Percentiles rank a stretch among this genome's conserved stretches.
Conservation (phyloP, 2,888 invertebrate species). For the Alloscopus bannaensis region DNA sequence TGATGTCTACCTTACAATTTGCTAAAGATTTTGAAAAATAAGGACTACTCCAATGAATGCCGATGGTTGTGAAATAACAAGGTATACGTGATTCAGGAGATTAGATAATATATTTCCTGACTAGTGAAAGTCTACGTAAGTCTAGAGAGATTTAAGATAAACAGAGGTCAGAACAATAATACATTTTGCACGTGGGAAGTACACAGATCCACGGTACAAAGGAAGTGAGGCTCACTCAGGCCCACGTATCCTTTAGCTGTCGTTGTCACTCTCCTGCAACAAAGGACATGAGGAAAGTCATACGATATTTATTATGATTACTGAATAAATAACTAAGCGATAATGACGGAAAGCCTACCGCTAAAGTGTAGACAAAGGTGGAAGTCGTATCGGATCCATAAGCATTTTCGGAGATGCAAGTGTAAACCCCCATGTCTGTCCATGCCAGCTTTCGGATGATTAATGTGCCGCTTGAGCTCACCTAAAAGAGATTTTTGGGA, state of each 20-base stretch:
- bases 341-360: slow-evolving; percentile 51
- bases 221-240: background rate
- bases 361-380: slow-evolving; percentile 72
- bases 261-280: background rate
- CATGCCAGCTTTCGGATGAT: slow-evolving; percentile 75
- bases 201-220: too few species aligned
- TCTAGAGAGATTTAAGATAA: background rate
- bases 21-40: too few species aligned
- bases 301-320: background rate
- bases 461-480: slow-evolving; percentile 76
- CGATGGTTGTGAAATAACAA: too few species aligned
- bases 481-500: slow-evolving; percentile 56
- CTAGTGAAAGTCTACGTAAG: background rate
- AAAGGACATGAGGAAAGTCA: background rate
- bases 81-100: too few species aligned
- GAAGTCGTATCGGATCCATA: slow-evolving; percentile 69
- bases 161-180: background rate
- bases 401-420: slow-evolving; percentile 75
- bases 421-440: slow-evolving; percentile 76
- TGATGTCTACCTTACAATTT: too few species aligned
- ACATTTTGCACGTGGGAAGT: too few species aligned
- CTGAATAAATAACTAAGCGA: background rate
- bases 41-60: too few species aligned
- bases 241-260: slow-evolving; percentile 10
- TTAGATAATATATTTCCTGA: too few species aligned